These are phyloP conservation scores for Ceratothoa steindachneri DNA, from an alignment of 2,888 invertebrate species.

Conservation along the genomic window DNA sequence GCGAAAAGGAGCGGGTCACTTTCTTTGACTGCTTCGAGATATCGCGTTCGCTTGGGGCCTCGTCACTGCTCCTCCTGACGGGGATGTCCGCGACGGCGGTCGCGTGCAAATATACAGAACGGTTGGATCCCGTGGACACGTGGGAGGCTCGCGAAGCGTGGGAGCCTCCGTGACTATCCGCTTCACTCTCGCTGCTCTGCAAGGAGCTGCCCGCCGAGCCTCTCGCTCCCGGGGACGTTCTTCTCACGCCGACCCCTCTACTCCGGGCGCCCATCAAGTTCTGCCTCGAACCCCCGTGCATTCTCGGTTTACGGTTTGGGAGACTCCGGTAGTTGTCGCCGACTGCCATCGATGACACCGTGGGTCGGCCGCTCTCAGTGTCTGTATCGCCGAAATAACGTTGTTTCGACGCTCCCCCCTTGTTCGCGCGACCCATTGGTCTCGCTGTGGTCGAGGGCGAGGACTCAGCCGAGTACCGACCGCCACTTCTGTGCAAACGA, in stretches of 20 bases:
- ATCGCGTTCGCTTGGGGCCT: conserved; percentile 19
- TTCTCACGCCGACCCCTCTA: conserved; percentile 18
- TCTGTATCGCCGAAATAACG: conserved; percentile 47
- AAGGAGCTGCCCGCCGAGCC: conserved; percentile 42
- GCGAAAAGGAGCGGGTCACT: conserved; percentile 43
- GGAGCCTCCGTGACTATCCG: conserved; percentile 40
- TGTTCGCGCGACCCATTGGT: conserved; percentile 5
- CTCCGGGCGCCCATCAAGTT: background rate
- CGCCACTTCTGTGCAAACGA: background rate
- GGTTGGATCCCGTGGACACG: conserved; percentile 42
- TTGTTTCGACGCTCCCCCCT: conserved; percentile 33
- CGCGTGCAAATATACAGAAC: conserved; percentile 50
- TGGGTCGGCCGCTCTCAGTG: conserved; percentile 26
- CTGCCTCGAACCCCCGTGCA: background rate
- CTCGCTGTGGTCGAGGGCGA: conserved; percentile 9
- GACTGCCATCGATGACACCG: background rate
- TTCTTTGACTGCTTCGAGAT: conserved; percentile 32
- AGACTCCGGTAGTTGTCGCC: conserved; percentile 36
- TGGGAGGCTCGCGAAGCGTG: conserved; percentile 34
- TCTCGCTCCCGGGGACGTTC: conserved; percentile 19
- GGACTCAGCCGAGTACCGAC: conserved; percentile 22
- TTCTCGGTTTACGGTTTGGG: conserved; percentile 25
- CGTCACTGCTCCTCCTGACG: conserved; percentile 22
- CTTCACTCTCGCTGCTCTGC: conserved; percentile 38
- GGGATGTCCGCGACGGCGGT: conserved; percentile 50